Percentiles rank a stretch among this genome's conserved stretches.
Conservation (phyloP, 2,113 vertebrate genomes). For the Nyctereutes procyonoides region DNA sequence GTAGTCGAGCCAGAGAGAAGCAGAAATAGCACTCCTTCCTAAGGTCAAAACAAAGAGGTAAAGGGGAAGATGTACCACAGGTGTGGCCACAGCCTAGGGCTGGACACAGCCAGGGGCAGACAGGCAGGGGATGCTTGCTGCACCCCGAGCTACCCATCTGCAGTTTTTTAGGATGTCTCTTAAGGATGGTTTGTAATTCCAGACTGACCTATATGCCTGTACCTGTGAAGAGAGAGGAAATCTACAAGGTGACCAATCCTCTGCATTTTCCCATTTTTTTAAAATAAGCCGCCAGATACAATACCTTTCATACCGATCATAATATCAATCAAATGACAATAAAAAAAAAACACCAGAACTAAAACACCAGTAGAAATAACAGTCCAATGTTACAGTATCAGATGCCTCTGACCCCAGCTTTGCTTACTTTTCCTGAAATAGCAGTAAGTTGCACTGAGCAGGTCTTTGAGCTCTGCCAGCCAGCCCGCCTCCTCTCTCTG, state of each 20-base stretch:
- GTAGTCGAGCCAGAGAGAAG: background rate
- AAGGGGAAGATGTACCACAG: too few relatives aligned
- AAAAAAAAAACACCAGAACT: background rate
- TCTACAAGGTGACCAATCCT: background rate
- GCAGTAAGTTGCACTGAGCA: background rate
- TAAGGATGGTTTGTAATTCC: background rate
- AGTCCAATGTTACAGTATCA: background rate
- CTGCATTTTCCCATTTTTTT: background rate
- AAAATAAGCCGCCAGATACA: background rate
- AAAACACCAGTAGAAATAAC: background rate
- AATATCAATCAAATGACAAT: background rate
- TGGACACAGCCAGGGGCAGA: too few relatives aligned
- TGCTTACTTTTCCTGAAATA: background rate
- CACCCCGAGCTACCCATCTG: fast-evolving
- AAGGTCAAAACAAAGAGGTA: background rate
- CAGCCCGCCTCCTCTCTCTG: background rate
- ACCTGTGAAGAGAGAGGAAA: background rate
- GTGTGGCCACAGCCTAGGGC: fast-evolving
- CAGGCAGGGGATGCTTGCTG: too few relatives aligned
- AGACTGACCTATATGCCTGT: background rate
- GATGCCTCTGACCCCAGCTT: background rate
- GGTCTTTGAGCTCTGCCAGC: background rate
- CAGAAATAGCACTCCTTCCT: background rate
- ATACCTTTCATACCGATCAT: background rate
- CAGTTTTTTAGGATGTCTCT: background rate